Conservation (phyloP, 1,140 invertebrate genomes). For the Diachasma alloeum region DNA sequence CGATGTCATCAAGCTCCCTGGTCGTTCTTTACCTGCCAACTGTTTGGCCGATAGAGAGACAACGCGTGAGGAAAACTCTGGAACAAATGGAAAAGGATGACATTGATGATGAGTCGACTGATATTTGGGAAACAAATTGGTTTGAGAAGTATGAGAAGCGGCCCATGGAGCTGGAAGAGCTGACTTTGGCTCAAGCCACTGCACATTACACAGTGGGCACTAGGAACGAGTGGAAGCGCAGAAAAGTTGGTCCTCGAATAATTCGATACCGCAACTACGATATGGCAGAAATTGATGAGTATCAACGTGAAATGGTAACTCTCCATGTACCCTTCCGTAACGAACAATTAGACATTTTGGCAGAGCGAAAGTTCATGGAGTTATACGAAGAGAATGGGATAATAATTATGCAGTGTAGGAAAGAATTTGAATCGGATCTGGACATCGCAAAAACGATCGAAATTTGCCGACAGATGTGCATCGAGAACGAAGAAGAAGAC, state of each 20-base stretch:
- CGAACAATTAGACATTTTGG: constrained; percentile 33
- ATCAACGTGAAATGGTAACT: constrained; percentile 46
- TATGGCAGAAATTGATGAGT: constrained; percentile 41
- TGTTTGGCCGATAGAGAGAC: constrained; percentile 17
- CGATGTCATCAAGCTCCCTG: constrained; percentile 17
- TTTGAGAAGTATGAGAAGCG: constrained; percentile 45
- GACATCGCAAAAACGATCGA: constrained; percentile 33
- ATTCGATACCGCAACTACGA: constrained; percentile 51
- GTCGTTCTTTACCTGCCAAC: constrained; percentile 19
- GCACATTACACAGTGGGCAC: constrained; percentile 30
- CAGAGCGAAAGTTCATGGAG: background rate
- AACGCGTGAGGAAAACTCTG: constrained; percentile 13
- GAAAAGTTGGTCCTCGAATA: too few relatives aligned
- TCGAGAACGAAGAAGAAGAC: constrained; percentile 29
- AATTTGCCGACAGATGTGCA: constrained; percentile 37
- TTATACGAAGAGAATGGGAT: background rate
- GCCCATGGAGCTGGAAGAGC: constrained; percentile 36
- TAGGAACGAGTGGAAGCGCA: constrained; percentile 26
- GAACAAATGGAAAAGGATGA: constrained; percentile 14
- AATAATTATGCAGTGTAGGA: background rate
- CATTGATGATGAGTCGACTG: constrained; percentile 28
- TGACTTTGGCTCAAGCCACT: constrained; percentile 43
- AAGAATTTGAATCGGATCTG: background rate
- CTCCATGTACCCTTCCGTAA: constrained; percentile 46
- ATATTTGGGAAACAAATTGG: constrained; percentile 48